Evolutionary conservation across 2,888 invertebrate species (phyloP).

Genomic region (Ormyrus pomaceus): DNA sequence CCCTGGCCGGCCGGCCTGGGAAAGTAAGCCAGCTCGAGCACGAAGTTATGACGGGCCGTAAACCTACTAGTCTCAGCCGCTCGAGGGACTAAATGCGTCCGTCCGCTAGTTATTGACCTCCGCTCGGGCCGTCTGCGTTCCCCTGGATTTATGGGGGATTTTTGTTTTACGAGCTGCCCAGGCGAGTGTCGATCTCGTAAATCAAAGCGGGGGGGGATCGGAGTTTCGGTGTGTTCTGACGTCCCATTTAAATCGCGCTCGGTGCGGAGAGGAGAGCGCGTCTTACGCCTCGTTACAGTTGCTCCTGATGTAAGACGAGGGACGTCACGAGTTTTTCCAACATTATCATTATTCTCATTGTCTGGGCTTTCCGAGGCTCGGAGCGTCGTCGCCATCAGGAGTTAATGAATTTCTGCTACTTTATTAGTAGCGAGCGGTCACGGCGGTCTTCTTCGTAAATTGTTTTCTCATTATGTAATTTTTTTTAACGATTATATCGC

Average conservation of each 20-base stretch:
- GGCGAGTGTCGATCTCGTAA: too few relatives aligned
- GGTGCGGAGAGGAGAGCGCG: too few relatives aligned
- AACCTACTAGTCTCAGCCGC: conserved; percentile 19
- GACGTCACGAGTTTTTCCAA: not conserved
- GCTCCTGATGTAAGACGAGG: not conserved
- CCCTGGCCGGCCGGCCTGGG: conserved; percentile 29
- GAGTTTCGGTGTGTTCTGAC: too few relatives aligned
- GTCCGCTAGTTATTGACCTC: conserved; percentile 40
- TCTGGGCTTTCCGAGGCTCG: not conserved
- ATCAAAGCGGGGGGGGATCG: too few relatives aligned
- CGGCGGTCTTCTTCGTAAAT: conserved; percentile 16
- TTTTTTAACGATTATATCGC: conserved; percentile 1
- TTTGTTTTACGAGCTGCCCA: too few relatives aligned
- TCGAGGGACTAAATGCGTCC: conserved; percentile 23
- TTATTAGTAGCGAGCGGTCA: conserved; percentile 24
- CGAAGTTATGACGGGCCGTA: conserved; percentile 37
- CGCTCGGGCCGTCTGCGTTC: not conserved
- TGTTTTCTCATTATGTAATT: conserved; percentile 38
- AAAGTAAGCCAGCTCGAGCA: conserved; percentile 39
- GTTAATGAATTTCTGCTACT: conserved; percentile 35
- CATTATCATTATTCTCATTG: conserved; percentile 9
- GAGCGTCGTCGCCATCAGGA: not conserved
- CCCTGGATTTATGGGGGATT: too few relatives aligned
- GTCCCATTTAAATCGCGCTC: too few relatives aligned
- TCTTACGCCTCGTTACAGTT: too few relatives aligned